Evolutionary conservation across 2,888 invertebrate species (phyloP), one percentile per base, ranked within the genome.

Genomic region (Pseudococcus viburni): DNA sequence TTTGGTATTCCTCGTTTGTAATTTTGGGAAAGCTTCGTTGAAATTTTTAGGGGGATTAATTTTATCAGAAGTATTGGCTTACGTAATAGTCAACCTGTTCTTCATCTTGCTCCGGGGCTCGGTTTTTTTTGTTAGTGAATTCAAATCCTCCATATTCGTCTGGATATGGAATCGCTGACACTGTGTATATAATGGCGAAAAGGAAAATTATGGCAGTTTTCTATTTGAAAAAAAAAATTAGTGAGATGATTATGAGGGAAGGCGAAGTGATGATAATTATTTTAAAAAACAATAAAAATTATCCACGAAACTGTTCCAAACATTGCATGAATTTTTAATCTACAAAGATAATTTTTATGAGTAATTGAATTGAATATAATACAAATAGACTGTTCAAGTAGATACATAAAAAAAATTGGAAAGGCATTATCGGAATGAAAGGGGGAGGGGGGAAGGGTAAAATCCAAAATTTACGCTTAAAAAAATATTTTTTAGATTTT

Each of bases 11-110:
- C 26, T 33, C 26, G n/a, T n/a, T n/a, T n/a, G n/a, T n/a, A n/a
- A n/a, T n/a, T n/a, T n/a, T n/a, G n/a, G n/a, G n/a, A n/a, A n/a
- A n/a, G n/a, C n/a, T n/a, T n/a, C n/a, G n/a, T n/a, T n/a, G n/a
- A 7, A 42, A 42, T 42, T 42, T 42, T 3, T 42, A 0, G 6
- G 9, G 3, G 8, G 4, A 51, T 51, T 51, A 51, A 51, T 1
- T 11, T 4, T 4, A 15, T 51, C 2, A 12, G 3, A 8, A 42
- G 6, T 42, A 7, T 3, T 5, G 9, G 42, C 90, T 85, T 89
- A 90, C 90, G 86, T 90, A 90, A 85, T 90, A 90, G 68, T 90
- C 90, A 17, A 90, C 89, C 73, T 89, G 89, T 17, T 90, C 89
- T 55, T 90, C 90, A 12, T 90, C 90, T 55, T 89, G 87, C 73